These are phyloP conservation scores for Drosophila tsacasi DNA, from an alignment of 1,140 invertebrate species.

Conservation along the genomic window DNA sequence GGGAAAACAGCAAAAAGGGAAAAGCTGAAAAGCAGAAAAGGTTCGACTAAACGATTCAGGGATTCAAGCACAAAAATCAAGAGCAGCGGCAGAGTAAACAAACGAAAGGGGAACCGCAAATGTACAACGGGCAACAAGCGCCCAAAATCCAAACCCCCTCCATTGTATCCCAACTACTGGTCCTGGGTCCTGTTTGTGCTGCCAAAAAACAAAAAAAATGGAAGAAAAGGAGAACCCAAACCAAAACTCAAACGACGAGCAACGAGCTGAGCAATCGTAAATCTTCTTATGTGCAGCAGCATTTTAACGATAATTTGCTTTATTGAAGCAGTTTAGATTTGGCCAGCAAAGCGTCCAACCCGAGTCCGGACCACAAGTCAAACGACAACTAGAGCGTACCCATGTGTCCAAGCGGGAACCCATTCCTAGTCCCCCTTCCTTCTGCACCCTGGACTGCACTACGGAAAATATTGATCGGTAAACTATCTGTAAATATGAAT, in stretches of 20 bases:
- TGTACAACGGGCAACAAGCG: slow-evolving; percentile 59
- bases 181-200: slow-evolving; percentile 16
- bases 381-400: slow-evolving; percentile 69
- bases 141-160: slow-evolving; percentile 33
- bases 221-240: slow-evolving; percentile 7
- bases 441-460: neutral
- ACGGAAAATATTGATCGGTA: neutral
- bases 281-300: slow-evolving; percentile 84
- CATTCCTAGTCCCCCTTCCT: neutral
- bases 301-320: slow-evolving; percentile 84
- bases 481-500: neutral
- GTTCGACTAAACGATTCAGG: slow-evolving; percentile 63
- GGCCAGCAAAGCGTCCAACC: slow-evolving; percentile 58
- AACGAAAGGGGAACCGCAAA: slow-evolving; percentile 69
- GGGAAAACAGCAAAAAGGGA: slow-evolving; percentile 10
- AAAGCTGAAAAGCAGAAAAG: slow-evolving; percentile 53
- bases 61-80: slow-evolving; percentile 72
- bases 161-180: slow-evolving; percentile 16
- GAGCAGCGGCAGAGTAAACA: slow-evolving; percentile 57
- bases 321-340: slow-evolving; percentile 84
- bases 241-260: slow-evolving; percentile 55
- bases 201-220: slow-evolving; percentile 16
- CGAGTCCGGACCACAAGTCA: slow-evolving; percentile 62
- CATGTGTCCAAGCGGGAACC: slow-evolving; percentile 30
- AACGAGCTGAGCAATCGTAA: slow-evolving; percentile 80